Conservation (phyloP, 2,797 vertebrate species). For the Delichon dasypus region DNA sequence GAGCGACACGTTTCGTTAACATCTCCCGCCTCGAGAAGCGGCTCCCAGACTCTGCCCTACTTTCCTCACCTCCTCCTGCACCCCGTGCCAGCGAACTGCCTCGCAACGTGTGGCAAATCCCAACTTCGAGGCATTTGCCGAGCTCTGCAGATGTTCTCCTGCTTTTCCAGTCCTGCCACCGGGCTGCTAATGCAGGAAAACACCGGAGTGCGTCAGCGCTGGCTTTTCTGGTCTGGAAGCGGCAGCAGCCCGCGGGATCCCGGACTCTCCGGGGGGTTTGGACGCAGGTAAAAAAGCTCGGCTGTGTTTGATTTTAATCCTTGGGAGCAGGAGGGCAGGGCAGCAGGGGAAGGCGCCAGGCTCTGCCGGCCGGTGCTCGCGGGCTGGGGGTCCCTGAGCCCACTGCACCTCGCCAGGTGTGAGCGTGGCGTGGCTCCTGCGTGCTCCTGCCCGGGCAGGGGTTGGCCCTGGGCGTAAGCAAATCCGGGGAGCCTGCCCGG, state of each 20-base stretch:
- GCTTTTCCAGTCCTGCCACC: constrained; percentile 56
- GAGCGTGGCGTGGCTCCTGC: background rate
- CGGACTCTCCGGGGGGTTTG: background rate
- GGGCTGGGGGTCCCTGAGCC: background rate
- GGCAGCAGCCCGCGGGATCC: background rate
- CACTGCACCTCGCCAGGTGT: accelerated
- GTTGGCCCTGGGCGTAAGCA: background rate
- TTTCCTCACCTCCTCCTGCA: constrained; percentile 23
- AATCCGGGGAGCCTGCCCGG: background rate
- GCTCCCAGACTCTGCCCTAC: constrained; percentile 45
- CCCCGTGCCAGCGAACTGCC: background rate
- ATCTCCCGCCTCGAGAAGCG: background rate
- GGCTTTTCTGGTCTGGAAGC: constrained; percentile 32
- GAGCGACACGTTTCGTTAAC: background rate
- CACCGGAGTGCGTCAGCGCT: background rate
- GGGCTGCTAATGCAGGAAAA: background rate
- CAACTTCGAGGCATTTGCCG: constrained; percentile 17
- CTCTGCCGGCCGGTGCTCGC: accelerated
- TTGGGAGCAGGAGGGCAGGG: background rate
- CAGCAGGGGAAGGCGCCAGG: background rate
- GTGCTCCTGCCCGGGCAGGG: background rate
- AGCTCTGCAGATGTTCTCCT: constrained; percentile 59
- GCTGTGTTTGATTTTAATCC: background rate
- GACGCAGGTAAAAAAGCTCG: background rate
- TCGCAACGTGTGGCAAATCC: background rate